A percentile compares a stretch with the other conserved stretches of the same genome.
phyloP scores from a whole-genome alignment of 1,140 invertebrate species.

The Aradophagus sp. region DNA sequence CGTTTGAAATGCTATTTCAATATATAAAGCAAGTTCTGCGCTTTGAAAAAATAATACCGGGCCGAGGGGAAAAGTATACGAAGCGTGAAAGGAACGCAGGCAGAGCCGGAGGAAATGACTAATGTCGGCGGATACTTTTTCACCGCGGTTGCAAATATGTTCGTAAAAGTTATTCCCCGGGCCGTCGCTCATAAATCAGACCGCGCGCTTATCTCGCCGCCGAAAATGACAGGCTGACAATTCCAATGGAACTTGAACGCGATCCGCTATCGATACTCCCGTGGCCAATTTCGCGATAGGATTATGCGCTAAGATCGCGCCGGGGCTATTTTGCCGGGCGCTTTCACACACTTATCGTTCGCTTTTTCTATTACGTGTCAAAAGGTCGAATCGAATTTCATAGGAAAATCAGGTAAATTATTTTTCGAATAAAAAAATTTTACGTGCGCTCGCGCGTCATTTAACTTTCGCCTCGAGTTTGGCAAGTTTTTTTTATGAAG shows the following conservation, averaged over 20 bases:
- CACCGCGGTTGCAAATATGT: slow-evolving; percentile 1
- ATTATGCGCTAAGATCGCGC: slow-evolving; percentile 45
- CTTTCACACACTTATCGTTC: slow-evolving; percentile 37
- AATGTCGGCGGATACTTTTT: neutral
- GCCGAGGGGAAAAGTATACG: no score
- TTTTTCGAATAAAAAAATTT: slow-evolving; percentile 20
- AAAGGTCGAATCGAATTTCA: slow-evolving; percentile 32
- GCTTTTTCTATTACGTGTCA: slow-evolving; percentile 45
- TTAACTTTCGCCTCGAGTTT: no score
- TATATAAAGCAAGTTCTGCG: no score
- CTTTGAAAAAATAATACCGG: no score
- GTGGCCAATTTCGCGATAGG: slow-evolving; percentile 44
- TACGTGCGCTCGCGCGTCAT: no score
- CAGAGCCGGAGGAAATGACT: no score
- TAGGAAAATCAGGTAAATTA: slow-evolving; percentile 8
- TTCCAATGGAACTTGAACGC: slow-evolving; percentile 53
- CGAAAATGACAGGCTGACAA: slow-evolving; percentile 50
- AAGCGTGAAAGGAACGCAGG: no score
- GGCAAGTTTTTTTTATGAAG: no score
- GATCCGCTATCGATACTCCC: slow-evolving; percentile 46
- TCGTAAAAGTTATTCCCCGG: neutral
- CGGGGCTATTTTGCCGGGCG: slow-evolving; percentile 26
- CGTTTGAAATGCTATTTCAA: no score
- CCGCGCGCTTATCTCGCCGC: slow-evolving; percentile 29
- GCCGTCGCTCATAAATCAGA: slow-evolving; percentile 36